phyloP scores from a whole-genome alignment of 1,140 invertebrate species.

The Cepaea nemoralis region DNA sequence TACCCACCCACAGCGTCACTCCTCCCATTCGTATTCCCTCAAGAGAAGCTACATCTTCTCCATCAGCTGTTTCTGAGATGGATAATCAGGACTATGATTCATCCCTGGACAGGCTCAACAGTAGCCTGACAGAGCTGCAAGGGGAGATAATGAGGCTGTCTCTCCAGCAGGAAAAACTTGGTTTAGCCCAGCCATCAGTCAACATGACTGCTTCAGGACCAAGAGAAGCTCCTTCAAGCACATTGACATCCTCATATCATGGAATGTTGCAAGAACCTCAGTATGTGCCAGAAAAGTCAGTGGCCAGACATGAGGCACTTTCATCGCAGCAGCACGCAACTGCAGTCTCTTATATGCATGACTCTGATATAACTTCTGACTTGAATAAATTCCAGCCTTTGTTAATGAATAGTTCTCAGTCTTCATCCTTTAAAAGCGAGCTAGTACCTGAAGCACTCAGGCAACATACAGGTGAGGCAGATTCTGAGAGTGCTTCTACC shows the following conservation, averaged over 20 bases:
- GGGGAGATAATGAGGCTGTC: slow-evolving; percentile 89
- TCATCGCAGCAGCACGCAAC: background rate
- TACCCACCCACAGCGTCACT: background rate
- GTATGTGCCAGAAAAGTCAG: background rate
- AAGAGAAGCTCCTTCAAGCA: background rate
- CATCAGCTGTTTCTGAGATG: background rate
- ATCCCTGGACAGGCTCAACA: slow-evolving; percentile 87
- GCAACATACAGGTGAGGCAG: background rate
- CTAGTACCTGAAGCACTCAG: background rate
- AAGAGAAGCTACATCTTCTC: background rate
- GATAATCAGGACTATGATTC: slow-evolving; percentile 48
- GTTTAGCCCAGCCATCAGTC: slow-evolving; percentile 58
- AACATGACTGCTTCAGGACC: background rate
- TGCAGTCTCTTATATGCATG: background rate
- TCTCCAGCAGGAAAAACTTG: slow-evolving; percentile 86
- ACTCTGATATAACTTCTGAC: background rate
- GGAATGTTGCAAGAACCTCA: background rate
- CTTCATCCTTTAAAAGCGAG: background rate
- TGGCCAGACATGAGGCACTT: background rate
- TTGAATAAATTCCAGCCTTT: background rate
- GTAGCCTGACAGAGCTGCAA: slow-evolving; percentile 91
- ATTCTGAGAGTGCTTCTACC: background rate
- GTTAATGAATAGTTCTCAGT: background rate
- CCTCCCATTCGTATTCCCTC: background rate
- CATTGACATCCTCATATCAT: background rate